phyloP scores from a whole-genome alignment of 2,888 invertebrate species.

The Cephus spinipes region DNA sequence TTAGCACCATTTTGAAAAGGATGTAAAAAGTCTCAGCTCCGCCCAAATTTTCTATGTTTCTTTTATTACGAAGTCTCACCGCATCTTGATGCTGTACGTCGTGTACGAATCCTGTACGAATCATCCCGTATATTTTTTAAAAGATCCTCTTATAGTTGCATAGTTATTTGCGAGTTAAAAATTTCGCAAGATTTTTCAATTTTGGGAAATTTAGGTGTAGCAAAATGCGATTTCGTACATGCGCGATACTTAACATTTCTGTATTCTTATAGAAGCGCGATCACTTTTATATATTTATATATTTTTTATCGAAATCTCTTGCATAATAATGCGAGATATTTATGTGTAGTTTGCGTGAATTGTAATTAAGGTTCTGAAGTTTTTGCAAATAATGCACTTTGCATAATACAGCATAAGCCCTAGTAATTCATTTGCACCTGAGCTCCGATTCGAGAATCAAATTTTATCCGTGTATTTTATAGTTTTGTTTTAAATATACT shows the following conservation, averaged over 20 bases:
- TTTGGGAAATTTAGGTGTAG: background rate
- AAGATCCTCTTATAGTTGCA: background rate
- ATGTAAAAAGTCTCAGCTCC: background rate
- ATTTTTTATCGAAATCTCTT: conserved; percentile 4
- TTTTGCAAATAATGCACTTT: background rate
- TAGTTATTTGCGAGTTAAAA: background rate
- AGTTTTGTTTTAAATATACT: background rate
- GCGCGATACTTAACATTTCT: background rate
- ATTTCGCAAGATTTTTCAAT: background rate
- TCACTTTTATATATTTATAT: conserved; percentile 8
- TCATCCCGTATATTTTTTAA: background rate
- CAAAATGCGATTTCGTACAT: background rate
- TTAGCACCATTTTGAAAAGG: background rate
- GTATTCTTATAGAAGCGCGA: background rate
- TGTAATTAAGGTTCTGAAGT: background rate
- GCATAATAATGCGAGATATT: background rate
- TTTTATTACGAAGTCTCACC: background rate
- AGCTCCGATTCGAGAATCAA: conserved; percentile 9
- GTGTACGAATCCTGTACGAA: background rate
- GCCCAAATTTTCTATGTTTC: background rate
- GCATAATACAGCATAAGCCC: background rate
- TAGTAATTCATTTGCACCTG: conserved; percentile 2
- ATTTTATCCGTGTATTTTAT: background rate
- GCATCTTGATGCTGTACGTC: background rate
- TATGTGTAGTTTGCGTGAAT: background rate